phyloP scores from a whole-genome alignment of 1,140 invertebrate genomes.

The Radopholus similis region DNA sequence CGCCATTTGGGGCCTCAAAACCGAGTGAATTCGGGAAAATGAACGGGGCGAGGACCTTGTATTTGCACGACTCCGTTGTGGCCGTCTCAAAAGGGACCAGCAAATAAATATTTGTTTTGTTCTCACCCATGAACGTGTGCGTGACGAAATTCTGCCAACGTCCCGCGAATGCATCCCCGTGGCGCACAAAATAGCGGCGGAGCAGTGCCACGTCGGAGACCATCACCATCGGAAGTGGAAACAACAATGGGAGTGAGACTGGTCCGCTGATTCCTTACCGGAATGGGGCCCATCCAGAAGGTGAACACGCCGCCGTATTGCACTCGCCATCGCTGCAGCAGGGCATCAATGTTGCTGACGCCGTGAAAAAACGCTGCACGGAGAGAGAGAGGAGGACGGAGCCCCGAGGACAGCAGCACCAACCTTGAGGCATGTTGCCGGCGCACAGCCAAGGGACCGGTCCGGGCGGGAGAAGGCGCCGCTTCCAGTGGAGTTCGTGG shows the following conservation, averaged over 20 bases:
- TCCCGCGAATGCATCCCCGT: conserved; percentile 54
- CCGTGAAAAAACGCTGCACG: conserved; percentile 7
- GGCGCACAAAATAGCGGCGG: conserved; percentile 49
- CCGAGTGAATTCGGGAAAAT: too few species aligned
- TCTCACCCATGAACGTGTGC: conserved; percentile 51
- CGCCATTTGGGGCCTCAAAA: conserved; percentile 79
- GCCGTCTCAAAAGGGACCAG: conserved; percentile 35
- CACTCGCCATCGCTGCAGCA: conserved; percentile 42
- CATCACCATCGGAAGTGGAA: conserved; percentile 49
- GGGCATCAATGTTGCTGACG: conserved; percentile 33
- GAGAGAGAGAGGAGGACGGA: not conserved
- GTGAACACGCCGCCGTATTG: conserved; percentile 52
- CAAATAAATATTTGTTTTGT: not conserved
- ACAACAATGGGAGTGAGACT: not conserved
- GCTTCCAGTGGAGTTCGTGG: conserved; percentile 54
- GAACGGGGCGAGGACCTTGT: conserved; percentile 71
- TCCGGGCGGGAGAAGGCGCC: conserved; percentile 47
- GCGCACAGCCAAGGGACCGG: conserved; percentile 46
- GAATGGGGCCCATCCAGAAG: conserved; percentile 53
- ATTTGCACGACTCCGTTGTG: conserved; percentile 57
- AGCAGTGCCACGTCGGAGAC: conserved; percentile 47
- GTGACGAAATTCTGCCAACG: conserved; percentile 57
- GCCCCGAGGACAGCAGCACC: not conserved
- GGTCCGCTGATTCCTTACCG: not conserved
- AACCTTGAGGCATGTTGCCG: conserved; percentile 46